A percentile compares a stretch with the other conserved stretches of the same genome.
Conservation (phyloP, 1,140 invertebrate species). For the Diuraphis noxia region DNA sequence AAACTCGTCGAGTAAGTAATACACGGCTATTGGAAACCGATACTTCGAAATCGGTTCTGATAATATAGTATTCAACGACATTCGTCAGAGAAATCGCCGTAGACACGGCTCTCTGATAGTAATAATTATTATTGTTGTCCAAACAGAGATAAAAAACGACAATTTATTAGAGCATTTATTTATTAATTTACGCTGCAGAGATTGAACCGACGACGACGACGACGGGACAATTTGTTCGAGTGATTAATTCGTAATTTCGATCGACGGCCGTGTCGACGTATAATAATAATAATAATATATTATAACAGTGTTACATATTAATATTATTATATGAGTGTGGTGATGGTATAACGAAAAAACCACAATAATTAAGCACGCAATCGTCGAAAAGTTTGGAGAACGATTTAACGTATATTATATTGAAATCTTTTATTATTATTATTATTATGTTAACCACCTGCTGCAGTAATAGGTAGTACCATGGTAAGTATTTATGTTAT, state of each 20-base stretch:
- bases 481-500: neutral
- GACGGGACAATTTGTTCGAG: neutral
- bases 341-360: neutral
- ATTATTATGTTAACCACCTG: neutral
- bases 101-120: neutral
- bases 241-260: neutral
- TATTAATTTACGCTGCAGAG: neutral
- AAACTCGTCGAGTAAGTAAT: neutral
- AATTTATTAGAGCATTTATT: slow-evolving; percentile 3
- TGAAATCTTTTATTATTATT: no score
- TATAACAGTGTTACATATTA: neutral
- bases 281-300: no score
- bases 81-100: neutral
- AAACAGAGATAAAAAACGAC: neutral
- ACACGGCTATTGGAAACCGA: no score
- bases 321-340: neutral
- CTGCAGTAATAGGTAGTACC: neutral
- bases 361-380: slow-evolving; percentile 2
- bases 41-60: neutral
- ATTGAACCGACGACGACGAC: neutral
- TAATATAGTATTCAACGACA: neutral
- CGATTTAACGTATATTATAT: neutral
- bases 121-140: neutral
- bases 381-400: neutral
- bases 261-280: neutral